These are phyloP conservation scores for Empidonax traillii DNA, from an alignment of 2,113 vertebrate species.

Conservation along the genomic window DNA sequence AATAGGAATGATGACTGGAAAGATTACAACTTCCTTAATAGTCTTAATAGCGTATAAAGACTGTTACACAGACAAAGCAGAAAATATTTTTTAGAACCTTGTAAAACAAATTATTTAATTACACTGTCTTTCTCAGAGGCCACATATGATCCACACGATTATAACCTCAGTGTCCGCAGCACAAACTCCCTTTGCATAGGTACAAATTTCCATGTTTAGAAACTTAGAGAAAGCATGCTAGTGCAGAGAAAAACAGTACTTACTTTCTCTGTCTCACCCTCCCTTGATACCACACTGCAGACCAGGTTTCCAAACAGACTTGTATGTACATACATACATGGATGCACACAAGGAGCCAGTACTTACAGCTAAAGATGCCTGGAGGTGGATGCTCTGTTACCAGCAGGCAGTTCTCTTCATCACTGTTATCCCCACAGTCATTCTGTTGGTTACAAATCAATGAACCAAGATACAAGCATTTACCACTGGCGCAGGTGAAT, in stretches of 20 bases:
- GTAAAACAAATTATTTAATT: not conserved
- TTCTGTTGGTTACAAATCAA: constrained; percentile 97
- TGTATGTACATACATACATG: not conserved
- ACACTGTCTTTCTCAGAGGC: not conserved
- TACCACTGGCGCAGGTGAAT: constrained; percentile 97
- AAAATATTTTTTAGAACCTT: not conserved
- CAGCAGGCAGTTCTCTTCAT: constrained; percentile 94
- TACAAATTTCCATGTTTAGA: not conserved
- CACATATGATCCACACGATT: not conserved
- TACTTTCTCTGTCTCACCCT: not conserved
- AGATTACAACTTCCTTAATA: not conserved
- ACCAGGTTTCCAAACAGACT: not conserved
- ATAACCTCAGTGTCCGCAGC: not conserved
- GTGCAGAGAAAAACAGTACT: not conserved
- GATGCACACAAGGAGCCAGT: not conserved
- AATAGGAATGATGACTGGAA: not conserved
- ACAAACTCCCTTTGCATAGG: not conserved
- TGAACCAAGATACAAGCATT: constrained; percentile 93
- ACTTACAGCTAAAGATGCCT: constrained; percentile 95
- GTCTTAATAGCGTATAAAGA: not conserved
- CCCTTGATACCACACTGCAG: not conserved
- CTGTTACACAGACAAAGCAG: not conserved
- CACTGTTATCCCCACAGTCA: constrained; percentile 97
- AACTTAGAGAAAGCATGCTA: not conserved
- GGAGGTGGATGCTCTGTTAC: constrained; percentile 94